Evolutionary conservation across 2,888 invertebrate genomes (phyloP), one percentile per base, ranked within the genome.

Genomic region (Volucella inflata): DNA sequence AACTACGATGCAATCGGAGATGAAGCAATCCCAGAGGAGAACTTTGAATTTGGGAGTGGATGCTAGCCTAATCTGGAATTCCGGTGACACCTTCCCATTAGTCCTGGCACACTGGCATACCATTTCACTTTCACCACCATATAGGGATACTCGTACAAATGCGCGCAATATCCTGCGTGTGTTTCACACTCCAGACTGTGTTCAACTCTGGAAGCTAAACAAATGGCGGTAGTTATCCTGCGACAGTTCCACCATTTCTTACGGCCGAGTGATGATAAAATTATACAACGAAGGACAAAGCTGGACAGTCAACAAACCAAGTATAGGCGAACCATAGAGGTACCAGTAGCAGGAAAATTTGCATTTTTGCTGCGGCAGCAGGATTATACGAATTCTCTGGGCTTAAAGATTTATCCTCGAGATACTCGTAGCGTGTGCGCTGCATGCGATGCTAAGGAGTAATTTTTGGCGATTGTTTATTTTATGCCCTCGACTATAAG

Each of bases 391-490:
- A 55, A 38, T 6, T 12, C 36, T n/a, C 16, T 46, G 60, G 57
- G 55, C 67, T 57, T 42, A 62, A 67, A 68, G 67, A 82, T 72
- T 82, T 77, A 78, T 78, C 44, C 59, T 67, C 65, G 50, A 38
- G 36, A 53, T 53, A 48, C n/a, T n/a, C n/a, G n/a, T n/a, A n/a
- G n/a, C n/a, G 44, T 11, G 57, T 51, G 53, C 74, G 68, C 77
- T 53, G 65, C 67, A 55, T 57, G 76, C 55, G 74, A 68, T 83
- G 68, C 78, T 78, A 74, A 78, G 78, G 68, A 78, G 83, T 53
- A 64, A 70, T 78, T 78, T 82, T 78, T 83, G 83, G 83, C 82
- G 67, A 82, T 77, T 77, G 82, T 77, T 77, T 72, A 71, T 70
- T 59, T 76, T 70, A 65, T 70, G 62, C 59, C 62, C 36, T 42